Conservation (phyloP, 2,888 invertebrate genomes). For the Therioaphis trifolii region DNA sequence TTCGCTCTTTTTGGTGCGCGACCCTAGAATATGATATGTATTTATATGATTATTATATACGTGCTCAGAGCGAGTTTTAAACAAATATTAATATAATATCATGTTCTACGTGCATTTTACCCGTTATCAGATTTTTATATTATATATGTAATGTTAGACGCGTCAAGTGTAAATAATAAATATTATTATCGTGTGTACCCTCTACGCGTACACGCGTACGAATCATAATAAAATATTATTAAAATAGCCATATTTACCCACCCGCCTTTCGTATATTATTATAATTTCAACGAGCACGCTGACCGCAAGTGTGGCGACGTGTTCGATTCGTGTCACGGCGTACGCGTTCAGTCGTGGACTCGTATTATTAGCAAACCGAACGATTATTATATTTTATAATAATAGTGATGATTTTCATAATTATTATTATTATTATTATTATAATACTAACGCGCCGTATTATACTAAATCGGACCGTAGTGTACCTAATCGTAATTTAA, state of each 20-base stretch:
- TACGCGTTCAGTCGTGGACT: neutral
- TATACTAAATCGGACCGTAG: neutral
- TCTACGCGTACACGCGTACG: neutral
- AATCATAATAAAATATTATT: neutral
- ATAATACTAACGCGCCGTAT: neutral
- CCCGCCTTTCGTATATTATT: neutral
- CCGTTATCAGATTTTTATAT: conserved; percentile 28
- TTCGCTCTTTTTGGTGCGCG: too few species aligned
- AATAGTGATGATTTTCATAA: neutral
- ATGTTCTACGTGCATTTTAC: neutral
- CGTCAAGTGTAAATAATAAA: neutral
- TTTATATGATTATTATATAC: too few species aligned
- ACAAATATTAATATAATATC: conserved; percentile 15
- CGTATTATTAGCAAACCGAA: neutral
- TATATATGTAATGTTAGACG: conserved; percentile 16
- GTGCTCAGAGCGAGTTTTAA: conserved; percentile 10
- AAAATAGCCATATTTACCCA: too few species aligned
- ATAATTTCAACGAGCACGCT: conserved; percentile 36
- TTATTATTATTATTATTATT: neutral
- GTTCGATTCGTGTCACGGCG: neutral
- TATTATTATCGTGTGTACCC: neutral
- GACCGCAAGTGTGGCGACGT: neutral
- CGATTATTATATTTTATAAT: neutral
- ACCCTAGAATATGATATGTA: too few species aligned
- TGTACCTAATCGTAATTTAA: too few species aligned